phyloP scores from a whole-genome alignment of 2,113 vertebrate species.

The Myodes glareolus region DNA sequence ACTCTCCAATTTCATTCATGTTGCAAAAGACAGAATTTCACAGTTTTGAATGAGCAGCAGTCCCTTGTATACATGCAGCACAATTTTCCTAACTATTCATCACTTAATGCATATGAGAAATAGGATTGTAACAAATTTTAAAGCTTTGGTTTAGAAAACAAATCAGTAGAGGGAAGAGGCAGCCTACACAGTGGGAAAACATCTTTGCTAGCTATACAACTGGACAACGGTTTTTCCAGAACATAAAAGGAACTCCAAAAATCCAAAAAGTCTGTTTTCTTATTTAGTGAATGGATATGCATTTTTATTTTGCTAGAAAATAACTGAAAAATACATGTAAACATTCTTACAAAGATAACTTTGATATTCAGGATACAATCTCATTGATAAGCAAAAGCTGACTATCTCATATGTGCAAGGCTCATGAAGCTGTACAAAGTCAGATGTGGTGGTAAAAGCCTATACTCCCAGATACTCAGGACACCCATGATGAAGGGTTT shows the following conservation, averaged over 20 bases:
- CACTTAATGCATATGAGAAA: not conserved
- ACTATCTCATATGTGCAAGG: not conserved
- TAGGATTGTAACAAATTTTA: not conserved
- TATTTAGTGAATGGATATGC: not conserved
- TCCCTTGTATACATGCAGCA: not conserved
- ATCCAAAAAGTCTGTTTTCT: not conserved
- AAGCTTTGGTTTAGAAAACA: not conserved
- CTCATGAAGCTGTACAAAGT: not conserved
- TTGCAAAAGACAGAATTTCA: not conserved
- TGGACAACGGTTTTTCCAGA: not conserved
- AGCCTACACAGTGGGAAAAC: not conserved
- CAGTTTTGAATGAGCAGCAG: not conserved
- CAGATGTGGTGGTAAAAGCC: not conserved
- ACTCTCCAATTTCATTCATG: not conserved
- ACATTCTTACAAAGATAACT: not conserved
- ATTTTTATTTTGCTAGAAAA: not conserved
- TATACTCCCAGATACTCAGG: not conserved
- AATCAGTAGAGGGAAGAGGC: not conserved
- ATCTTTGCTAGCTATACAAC: not conserved
- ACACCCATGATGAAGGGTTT: not conserved
- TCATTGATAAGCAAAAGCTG: slow-evolving; percentile 5
- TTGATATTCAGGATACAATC: not conserved
- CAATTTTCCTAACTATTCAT: not conserved
- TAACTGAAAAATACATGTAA: not conserved
- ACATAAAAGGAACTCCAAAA: not conserved